Percentiles rank a stretch among this genome's conserved stretches.
phyloP scores from a whole-genome alignment of 23 tunicate genomes.

The Phallusia fumigata region DNA sequence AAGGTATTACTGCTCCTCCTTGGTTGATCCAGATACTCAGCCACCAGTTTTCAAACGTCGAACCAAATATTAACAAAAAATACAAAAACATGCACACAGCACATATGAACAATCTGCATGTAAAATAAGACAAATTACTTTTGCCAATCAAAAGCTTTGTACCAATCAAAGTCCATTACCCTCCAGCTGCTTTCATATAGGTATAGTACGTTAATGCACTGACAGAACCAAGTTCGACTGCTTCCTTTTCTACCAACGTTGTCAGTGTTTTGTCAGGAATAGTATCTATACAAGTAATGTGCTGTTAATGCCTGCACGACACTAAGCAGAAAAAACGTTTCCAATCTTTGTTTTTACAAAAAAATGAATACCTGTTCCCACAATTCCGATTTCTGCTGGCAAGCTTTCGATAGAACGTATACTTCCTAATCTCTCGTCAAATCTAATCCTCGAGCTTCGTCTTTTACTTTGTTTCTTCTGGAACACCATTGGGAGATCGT shows the following conservation, averaged over 20 bases:
- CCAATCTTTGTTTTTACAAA: background rate
- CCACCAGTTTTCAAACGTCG: slow-evolving; percentile 82
- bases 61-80: slow-evolving; percentile 52
- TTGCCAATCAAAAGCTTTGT: background rate
- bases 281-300: background rate
- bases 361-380: background rate
- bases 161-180: slow-evolving; percentile 31
- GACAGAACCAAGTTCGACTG: slow-evolving; percentile 38
- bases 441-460: background rate
- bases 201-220: slow-evolving; percentile 46
- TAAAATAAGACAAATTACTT: background rate
- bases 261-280: slow-evolving; percentile 10
- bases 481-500: too few species aligned
- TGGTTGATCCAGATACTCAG: slow-evolving; percentile 64
- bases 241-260: slow-evolving; percentile 49
- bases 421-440: slow-evolving; percentile 33
- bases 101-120: slow-evolving; percentile 28
- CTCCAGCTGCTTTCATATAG: slow-evolving; percentile 80
- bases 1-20: slow-evolving; percentile 64
- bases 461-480: background rate
- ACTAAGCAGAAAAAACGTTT: background rate
- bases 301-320: background rate
- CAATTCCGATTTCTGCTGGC: slow-evolving; percentile 53
- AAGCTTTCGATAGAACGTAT: slow-evolving; percentile 41
- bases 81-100: slow-evolving; percentile 17